These are phyloP conservation scores for Parasteatoda lunata DNA, from an alignment of 2,888 invertebrate genomes.

Conservation along the genomic window DNA sequence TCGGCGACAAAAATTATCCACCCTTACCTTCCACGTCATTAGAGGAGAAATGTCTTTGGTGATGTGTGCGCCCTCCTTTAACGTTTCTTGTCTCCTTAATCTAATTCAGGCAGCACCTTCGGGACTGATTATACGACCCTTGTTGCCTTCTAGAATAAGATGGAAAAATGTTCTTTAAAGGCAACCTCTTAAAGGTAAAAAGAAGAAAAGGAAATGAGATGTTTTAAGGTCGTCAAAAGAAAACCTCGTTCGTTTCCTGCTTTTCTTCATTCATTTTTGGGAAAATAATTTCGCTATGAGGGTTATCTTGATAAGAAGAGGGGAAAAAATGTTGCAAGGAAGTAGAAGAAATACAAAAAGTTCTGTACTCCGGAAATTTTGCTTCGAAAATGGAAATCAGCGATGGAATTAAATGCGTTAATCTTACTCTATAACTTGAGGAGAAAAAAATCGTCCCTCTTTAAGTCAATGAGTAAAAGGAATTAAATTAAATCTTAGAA, in stretches of 20 bases:
- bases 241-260: conserved; percentile 15
- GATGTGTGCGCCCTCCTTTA: not conserved
- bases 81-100: conserved; percentile 34
- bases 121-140: conserved; percentile 48
- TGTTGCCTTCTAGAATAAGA: conserved; percentile 1
- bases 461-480: no score
- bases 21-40: conserved; percentile 55
- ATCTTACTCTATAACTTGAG: no score
- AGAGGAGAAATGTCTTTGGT: conserved; percentile 22
- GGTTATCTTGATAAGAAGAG: not conserved
- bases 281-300: conserved; percentile 2
- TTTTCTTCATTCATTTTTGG: conserved; percentile 8
- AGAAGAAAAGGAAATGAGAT: conserved; percentile 58
- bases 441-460: no score
- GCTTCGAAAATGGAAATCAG: not conserved
- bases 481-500: no score
- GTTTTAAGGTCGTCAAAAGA: conserved; percentile 43
- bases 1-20: conserved; percentile 58
- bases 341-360: conserved; percentile 21
- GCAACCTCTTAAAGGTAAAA: not conserved
- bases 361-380: conserved; percentile 40
- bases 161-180: conserved; percentile 27
- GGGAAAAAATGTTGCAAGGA: conserved; percentile 24
- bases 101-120: conserved; percentile 58
- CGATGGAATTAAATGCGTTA: no score